These are phyloP conservation scores for Dipus sagitta DNA, from an alignment of 2,797 vertebrate species.

Conservation along the genomic window DNA sequence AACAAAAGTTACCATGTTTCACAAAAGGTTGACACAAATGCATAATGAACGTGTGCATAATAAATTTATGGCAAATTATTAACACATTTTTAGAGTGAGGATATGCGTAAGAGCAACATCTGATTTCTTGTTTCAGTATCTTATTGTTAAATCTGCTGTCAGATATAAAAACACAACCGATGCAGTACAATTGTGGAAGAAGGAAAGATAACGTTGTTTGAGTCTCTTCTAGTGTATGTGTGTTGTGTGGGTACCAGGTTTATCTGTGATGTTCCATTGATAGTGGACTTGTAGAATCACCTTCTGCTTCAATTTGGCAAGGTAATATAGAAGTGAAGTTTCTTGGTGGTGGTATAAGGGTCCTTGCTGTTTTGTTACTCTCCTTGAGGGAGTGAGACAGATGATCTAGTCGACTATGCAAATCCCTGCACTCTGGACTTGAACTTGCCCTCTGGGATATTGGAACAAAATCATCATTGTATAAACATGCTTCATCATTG, in stretches of 20 bases:
- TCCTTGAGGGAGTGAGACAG: neutral
- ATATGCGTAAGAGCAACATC: neutral
- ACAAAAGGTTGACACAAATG: neutral
- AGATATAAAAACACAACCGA: neutral
- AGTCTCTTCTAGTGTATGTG: neutral
- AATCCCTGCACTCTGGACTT: neutral
- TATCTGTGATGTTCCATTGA: neutral
- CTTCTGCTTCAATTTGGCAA: neutral
- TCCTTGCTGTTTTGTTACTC: neutral
- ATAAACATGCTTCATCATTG: neutral
- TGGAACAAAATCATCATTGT: neutral
- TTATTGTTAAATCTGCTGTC: neutral
- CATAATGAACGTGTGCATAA: neutral
- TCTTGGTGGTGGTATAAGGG: neutral
- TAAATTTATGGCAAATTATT: neutral
- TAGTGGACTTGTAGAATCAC: neutral
- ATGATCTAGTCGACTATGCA: neutral
- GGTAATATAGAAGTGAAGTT: neutral
- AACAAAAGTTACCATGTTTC: neutral
- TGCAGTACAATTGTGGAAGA: neutral
- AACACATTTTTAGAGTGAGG: constrained; percentile 36
- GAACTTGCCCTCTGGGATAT: neutral
- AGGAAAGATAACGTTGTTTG: neutral
- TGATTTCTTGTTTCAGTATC: neutral
- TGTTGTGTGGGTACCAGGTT: neutral